A percentile compares a stretch with the other conserved stretches of the same genome.
phyloP scores from a whole-genome alignment of 1,140 invertebrate species.

The Dendrolimus punctatus region DNA sequence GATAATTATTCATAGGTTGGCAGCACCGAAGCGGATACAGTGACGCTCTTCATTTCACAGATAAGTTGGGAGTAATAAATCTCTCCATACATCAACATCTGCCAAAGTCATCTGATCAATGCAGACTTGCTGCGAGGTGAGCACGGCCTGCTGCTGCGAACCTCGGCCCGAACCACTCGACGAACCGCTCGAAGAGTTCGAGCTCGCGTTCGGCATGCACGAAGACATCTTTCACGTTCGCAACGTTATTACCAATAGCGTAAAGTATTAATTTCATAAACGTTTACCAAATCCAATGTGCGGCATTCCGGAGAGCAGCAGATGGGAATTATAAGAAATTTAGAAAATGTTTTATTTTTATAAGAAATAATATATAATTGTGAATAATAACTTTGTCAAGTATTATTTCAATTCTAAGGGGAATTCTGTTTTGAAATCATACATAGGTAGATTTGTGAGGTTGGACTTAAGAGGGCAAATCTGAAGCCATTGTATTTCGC shows the following conservation, averaged over 20 bases:
- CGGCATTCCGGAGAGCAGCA: slow-evolving; percentile 28
- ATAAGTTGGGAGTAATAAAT: too few relatives aligned
- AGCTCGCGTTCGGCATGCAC: slow-evolving; percentile 76
- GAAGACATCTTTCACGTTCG: slow-evolving; percentile 26
- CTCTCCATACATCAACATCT: slow-evolving; percentile 77
- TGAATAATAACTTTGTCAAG: not conserved
- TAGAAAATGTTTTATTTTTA: too few relatives aligned
- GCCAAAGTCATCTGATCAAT: slow-evolving; percentile 77
- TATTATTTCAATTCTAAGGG: not conserved
- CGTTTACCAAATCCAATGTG: slow-evolving; percentile 39
- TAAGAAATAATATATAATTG: slow-evolving; percentile 1
- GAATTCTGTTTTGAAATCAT: too few relatives aligned
- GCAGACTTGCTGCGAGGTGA: slow-evolving; percentile 75
- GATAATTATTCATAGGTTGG: too few relatives aligned
- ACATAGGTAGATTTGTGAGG: too few relatives aligned
- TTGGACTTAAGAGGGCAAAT: too few relatives aligned
- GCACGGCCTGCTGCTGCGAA: slow-evolving; percentile 45
- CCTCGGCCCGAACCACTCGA: slow-evolving; percentile 57
- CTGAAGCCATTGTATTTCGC: too few relatives aligned
- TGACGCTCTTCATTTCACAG: not conserved
- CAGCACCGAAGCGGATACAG: not conserved
- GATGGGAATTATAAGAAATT: too few relatives aligned
- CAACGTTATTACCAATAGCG: not conserved
- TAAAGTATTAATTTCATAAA: too few relatives aligned
- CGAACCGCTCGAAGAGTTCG: slow-evolving; percentile 40